A percentile compares a stretch with the other conserved stretches of the same genome.
Evolutionary conservation across 2,888 invertebrate species (phyloP).

Genomic region (Crioceris asparagi): DNA sequence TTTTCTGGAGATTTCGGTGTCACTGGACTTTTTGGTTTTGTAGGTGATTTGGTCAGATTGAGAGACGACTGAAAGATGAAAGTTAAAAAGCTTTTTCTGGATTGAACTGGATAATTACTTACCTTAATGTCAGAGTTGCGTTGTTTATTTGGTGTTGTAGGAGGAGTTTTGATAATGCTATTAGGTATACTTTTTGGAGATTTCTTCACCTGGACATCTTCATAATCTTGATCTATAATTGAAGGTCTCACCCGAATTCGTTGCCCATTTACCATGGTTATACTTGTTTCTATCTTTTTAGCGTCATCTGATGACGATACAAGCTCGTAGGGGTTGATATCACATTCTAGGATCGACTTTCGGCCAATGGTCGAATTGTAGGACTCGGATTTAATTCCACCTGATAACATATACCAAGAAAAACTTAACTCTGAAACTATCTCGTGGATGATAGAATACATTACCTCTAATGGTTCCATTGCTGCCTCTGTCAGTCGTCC

Average conservation of each 20-base stretch:
- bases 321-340: slow-evolving; percentile 75
- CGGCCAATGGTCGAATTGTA: slow-evolving; percentile 23
- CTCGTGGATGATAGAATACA: slow-evolving; percentile 18
- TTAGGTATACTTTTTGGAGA: too few species aligned
- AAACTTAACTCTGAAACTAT: not conserved
- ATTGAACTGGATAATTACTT: not conserved
- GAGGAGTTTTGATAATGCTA: too few species aligned
- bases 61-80: slow-evolving; percentile 1
- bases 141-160: too few species aligned
- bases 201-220: slow-evolving; percentile 26
- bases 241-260: slow-evolving; percentile 37
- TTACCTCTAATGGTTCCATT: slow-evolving; percentile 33
- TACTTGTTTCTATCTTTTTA: slow-evolving; percentile 22
- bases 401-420: not conserved
- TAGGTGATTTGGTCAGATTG: slow-evolving; percentile 5
- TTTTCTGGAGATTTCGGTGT: slow-evolving; percentile 22
- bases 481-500: slow-evolving; percentile 18
- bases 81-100: not conserved
- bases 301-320: slow-evolving; percentile 45
- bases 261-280: slow-evolving; percentile 34
- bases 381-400: not conserved
- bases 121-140: not conserved
- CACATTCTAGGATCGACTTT: slow-evolving; percentile 70
- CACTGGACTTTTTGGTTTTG: slow-evolving; percentile 13
- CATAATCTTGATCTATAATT: slow-evolving; percentile 25